Evolutionary conservation across 2,888 invertebrate genomes (phyloP), one percentile per base, ranked within the genome.

Genomic region (Mesorhabditis belari): DNA sequence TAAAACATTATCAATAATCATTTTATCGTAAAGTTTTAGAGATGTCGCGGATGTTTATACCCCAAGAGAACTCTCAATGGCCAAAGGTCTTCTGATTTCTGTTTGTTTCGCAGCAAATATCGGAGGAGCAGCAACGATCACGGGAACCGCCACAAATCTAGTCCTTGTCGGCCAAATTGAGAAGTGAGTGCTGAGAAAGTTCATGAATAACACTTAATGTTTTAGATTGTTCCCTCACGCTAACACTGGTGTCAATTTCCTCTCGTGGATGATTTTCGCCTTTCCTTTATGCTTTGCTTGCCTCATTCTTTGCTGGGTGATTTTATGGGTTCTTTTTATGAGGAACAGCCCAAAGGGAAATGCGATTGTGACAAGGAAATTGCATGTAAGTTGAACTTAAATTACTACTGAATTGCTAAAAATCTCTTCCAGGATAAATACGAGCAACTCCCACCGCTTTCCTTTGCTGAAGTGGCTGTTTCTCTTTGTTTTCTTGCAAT

Each of bases 401-500:
- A 54, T 5, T 54, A 23, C 12, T 17, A n/a, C n/a, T n/a, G n/a
- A n/a, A n/a, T n/a, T n/a, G n/a, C 44, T 9, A 17, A 1, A 35
- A 1, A n/a, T 9, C 12, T 17, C n/a, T 35, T 35, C 2, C 44
- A 35, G 44, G 44, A 35, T 35, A 35, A 35, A 35, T 35, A 35
- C 44, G 44, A 35, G 44, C 44, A 35, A 35, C n/a, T 35, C 12
- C 44, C 44, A 35, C 44, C 44, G 29, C 19, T 25, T 25, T 25
- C 49, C 9, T 5, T 49, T 17, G 26, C 49, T 24, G 1, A 49
- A 26, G 25, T 26, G 6, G 17, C 25, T 5, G 23, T 51, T 21
- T 51, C 51, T 23, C 24, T 58, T 19, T 69, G 67, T 57, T 93
- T 94, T 81, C 81, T 89, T 26, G 69, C 88, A 9, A 88, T 92